Evolutionary conservation across 2,797 vertebrate species (phyloP).

Genomic region (Oryzias sinensis): DNA sequence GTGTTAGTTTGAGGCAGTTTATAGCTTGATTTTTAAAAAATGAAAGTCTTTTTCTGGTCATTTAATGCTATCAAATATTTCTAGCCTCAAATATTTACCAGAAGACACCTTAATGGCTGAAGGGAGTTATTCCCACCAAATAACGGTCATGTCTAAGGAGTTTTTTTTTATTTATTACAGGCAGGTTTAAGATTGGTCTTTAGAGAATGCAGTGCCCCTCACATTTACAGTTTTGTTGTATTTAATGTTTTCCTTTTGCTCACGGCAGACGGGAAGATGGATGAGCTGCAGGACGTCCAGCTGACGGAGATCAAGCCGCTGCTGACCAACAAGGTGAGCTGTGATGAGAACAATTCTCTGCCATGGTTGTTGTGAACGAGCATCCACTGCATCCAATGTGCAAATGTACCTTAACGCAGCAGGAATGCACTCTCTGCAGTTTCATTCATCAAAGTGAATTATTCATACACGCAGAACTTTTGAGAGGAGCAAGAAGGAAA

Average conservation of each 20-base stretch:
- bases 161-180: too few species aligned
- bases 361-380: slow-evolving; percentile 5
- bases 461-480: slow-evolving; percentile 64
- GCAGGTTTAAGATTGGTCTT: background rate
- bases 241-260: slow-evolving; percentile 5
- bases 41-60: too few species aligned
- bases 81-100: too few species aligned
- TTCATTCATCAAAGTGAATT: slow-evolving; percentile 71
- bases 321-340: slow-evolving; percentile 90
- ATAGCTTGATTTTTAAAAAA: too few species aligned
- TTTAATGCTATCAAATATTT: too few species aligned
- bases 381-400: slow-evolving; percentile 8
- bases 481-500: slow-evolving; percentile 25
- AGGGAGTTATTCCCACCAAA: too few species aligned
- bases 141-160: too few species aligned
- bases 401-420: slow-evolving; percentile 29
- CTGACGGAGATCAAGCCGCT: slow-evolving; percentile 95
- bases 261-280: slow-evolving; percentile 79
- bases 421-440: slow-evolving; percentile 44
- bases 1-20: too few species aligned
- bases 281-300: slow-evolving; percentile 95
- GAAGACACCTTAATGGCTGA: too few species aligned
- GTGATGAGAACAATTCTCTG: background rate
- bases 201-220: background rate
- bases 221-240: background rate